Base-by-base conservation (phyloP, 2,797 vertebrate species). In the Gephyroberyx darwinii region DNA sequence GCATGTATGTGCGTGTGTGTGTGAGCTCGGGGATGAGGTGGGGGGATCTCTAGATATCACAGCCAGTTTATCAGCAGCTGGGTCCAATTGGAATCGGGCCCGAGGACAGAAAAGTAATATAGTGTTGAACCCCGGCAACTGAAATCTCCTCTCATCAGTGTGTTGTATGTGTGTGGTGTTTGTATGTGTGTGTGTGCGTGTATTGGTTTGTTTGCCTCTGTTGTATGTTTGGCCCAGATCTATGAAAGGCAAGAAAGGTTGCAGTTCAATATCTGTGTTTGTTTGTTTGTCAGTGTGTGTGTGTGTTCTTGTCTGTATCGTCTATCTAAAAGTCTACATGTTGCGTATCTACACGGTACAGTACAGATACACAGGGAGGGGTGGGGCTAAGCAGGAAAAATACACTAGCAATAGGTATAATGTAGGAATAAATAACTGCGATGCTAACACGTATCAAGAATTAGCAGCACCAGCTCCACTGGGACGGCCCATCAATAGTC, bases 91-190 rank as follows among this genome's bases (percentile, higher is more conserved):
- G 82, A 81, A 75, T 73, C 58, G 65, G 71, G 83, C 85, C 83
- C n/a, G 80, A 82, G 80, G 85, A 86, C 75, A 84, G 73, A 53
- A 88, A 82, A 85, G 84, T 86, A 84, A 87, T 89, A 80, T 76
- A 78, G 69, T 59, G 77, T 45, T 74, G 81, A 88, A 88, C 57
- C 51, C 33, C 7, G 26, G 59, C 37, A 20, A 59, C 65, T 69
- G 75, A 85, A 83, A 85, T 88, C 74, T 78, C 1, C 71, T 80
- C 75, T 66, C 81, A 88, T 85, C 87, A 81, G 76, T 14, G 37
- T 41, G 64, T 53, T 67, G 16, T 69, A 57, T 39, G 45, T 52
- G 37, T 69, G 54, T 66, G 54, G n/a, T 56, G 52, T 58, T 41
- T 58, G 30, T 56, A 39, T 60, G 20, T 43, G 64, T 41, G 35